These are phyloP conservation scores for Vireo griseus DNA, from an alignment of 2,797 vertebrate genomes.

Conservation along the genomic window DNA sequence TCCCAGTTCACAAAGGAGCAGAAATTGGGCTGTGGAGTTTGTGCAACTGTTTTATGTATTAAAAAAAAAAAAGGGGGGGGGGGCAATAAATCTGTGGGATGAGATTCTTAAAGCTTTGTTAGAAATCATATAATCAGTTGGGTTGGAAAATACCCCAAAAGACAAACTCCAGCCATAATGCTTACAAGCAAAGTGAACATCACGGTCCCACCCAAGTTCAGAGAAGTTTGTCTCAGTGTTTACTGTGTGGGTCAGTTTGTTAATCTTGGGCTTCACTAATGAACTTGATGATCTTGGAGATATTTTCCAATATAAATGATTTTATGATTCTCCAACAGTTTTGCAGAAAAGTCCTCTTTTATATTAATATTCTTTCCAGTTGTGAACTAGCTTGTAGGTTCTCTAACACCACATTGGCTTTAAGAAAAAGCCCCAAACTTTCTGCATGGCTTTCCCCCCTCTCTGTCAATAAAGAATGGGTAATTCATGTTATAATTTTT, in stretches of 20 bases:
- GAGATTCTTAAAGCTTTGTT: neutral
- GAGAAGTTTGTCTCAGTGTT: neutral
- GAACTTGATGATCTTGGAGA: neutral
- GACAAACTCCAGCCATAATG: neutral
- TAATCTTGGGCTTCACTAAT: neutral
- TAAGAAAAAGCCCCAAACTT: neutral
- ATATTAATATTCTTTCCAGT: neutral
- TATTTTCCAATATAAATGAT: neutral
- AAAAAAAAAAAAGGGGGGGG: neutral
- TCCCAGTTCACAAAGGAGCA: neutral
- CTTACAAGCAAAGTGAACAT: neutral
- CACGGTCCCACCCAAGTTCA: accelerated
- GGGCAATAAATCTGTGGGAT: neutral
- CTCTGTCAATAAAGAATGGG: neutral
- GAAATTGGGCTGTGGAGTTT: neutral
- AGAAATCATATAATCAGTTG: neutral
- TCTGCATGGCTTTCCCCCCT: neutral
- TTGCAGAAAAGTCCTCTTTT: neutral
- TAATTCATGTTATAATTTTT: neutral
- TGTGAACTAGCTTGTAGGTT: neutral
- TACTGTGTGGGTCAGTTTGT: neutral
- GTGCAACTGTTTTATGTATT: neutral
- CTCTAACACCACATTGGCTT: neutral
- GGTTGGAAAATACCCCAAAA: neutral
- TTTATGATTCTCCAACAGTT: neutral